Evolutionary conservation across 2,113 vertebrate species (phyloP).

Genomic region (Ondatra zibethicus): DNA sequence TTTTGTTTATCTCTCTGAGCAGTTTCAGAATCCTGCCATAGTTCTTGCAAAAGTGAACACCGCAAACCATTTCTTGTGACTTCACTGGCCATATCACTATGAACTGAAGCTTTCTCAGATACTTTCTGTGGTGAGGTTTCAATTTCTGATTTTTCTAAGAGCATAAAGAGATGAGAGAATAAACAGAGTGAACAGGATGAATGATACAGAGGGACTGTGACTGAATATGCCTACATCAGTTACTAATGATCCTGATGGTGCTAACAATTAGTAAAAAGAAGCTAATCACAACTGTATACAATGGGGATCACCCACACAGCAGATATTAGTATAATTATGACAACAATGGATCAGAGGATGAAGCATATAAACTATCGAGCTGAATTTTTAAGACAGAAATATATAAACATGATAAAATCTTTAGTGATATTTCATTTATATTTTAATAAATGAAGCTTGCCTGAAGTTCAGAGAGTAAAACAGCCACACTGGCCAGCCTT

Average conservation of each 20-base stretch:
- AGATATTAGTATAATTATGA: neutral
- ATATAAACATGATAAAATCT: neutral
- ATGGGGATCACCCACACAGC: neutral
- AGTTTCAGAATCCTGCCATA: neutral
- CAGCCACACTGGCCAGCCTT: no score
- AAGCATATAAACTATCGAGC: neutral
- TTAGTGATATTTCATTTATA: no score
- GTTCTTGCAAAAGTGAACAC: neutral
- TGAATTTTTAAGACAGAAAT: neutral
- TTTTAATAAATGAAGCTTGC: no score
- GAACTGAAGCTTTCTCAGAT: neutral
- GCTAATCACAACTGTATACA: neutral
- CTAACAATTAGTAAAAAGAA: neutral
- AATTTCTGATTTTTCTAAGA: neutral
- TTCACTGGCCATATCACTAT: neutral
- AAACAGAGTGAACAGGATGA: neutral
- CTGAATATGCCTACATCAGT: neutral
- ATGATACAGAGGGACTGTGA: neutral
- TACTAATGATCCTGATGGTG: neutral
- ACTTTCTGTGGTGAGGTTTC: neutral
- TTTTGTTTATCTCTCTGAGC: neutral
- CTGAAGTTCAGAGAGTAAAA: no score
- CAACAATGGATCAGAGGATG: neutral
- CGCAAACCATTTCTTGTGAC: neutral
- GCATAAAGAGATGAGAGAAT: neutral